Conservation (phyloP, 2,888 invertebrate genomes). For the Chromoteleia sp. region DNA sequence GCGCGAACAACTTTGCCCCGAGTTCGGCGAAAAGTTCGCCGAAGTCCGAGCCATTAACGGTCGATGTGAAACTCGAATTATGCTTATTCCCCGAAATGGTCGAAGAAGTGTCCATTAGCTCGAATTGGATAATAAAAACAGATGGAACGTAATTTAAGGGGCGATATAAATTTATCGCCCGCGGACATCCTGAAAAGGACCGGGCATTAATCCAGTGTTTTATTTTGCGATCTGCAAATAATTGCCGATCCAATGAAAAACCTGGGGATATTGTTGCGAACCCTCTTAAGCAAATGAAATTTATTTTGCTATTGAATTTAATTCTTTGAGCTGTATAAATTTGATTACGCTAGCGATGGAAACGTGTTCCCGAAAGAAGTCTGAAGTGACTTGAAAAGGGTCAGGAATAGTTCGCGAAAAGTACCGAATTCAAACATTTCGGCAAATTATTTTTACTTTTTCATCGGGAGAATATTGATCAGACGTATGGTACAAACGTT, state of each 20-base stretch:
- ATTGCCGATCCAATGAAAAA: neutral
- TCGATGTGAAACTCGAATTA: slow-evolving; percentile 23
- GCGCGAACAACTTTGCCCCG: slow-evolving; percentile 30
- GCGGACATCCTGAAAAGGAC: neutral
- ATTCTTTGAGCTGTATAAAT: slow-evolving; percentile 2
- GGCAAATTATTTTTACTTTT: slow-evolving; percentile 7
- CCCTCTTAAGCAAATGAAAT: slow-evolving; percentile 6
- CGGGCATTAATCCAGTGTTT: neutral
- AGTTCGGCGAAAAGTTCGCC: slow-evolving; percentile 43
- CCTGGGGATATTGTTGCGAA: neutral
- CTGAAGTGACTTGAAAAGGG: neutral
- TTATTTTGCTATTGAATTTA: slow-evolving; percentile 1
- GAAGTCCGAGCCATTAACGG: slow-evolving; percentile 16
- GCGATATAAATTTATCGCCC: slow-evolving; percentile 8
- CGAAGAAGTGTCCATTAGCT: slow-evolving; percentile 46
- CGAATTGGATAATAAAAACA: slow-evolving; percentile 49
- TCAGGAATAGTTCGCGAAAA: neutral
- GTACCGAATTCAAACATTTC: no score
- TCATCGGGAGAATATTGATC: neutral
- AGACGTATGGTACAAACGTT: no score
- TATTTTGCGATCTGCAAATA: slow-evolving; percentile 11
- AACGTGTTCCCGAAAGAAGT: slow-evolving; percentile 8
- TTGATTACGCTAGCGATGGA: neutral
- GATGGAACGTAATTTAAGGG: slow-evolving; percentile 18
- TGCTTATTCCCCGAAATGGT: slow-evolving; percentile 36